Evolutionary conservation across 1,140 invertebrate genomes (phyloP).

Genomic region (Chironomus striatipennis): DNA sequence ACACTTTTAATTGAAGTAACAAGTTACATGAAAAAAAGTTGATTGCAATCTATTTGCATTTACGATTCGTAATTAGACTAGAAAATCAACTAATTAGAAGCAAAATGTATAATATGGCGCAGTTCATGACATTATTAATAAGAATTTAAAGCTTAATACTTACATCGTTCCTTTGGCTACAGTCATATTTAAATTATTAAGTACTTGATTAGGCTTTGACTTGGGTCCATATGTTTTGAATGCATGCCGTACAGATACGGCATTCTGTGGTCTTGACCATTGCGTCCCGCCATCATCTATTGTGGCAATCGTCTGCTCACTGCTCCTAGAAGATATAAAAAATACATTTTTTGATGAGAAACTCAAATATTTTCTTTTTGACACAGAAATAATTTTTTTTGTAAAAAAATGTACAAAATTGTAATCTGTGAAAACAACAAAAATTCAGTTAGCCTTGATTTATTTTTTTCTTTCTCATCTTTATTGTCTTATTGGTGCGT

Average conservation of each 20-base stretch:
- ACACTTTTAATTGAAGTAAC: too few species aligned
- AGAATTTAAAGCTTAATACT: conserved; percentile 51
- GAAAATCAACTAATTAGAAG: background rate
- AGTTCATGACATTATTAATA: background rate
- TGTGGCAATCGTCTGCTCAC: conserved; percentile 23
- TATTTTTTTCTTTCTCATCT: conserved; percentile 1
- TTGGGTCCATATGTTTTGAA: conserved; percentile 81
- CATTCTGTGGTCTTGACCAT: conserved; percentile 54
- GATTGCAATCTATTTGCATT: conserved; percentile 8
- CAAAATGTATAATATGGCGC: background rate
- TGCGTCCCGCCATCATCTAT: conserved; percentile 37
- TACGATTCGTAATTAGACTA: background rate
- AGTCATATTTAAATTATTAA: conserved; percentile 81
- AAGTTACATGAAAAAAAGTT: background rate
- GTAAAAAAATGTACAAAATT: background rate
- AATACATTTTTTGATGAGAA: background rate
- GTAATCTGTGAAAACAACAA: background rate
- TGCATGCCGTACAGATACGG: conserved; percentile 72
- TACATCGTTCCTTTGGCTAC: conserved; percentile 86
- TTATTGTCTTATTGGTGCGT: background rate
- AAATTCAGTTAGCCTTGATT: background rate
- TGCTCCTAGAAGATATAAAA: conserved; percentile 13
- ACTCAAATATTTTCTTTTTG: too few species aligned
- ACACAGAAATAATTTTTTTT: background rate
- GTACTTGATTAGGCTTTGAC: conserved; percentile 69